Evolutionary conservation across 2,113 vertebrate genomes (phyloP).

Genomic region (Rostratula benghalensis): DNA sequence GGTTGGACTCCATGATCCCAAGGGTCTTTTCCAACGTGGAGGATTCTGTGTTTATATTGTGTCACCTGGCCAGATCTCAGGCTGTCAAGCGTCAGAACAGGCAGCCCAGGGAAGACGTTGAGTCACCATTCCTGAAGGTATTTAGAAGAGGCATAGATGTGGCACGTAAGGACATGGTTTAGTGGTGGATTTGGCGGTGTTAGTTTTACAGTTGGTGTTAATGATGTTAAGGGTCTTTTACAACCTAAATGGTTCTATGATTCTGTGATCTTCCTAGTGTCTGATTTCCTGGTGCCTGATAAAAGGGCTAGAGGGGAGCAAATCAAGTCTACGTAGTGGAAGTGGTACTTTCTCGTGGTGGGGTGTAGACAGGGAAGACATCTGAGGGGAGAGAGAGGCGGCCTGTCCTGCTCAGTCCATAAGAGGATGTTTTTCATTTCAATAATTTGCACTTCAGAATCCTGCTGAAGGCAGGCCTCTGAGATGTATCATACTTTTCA

Average conservation of each 20-base stretch:
- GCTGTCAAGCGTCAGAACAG: not conserved
- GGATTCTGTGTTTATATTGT: not conserved
- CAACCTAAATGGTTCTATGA: not conserved
- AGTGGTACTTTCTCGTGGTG: not conserved
- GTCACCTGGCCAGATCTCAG: not conserved
- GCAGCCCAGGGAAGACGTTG: not conserved
- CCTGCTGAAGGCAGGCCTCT: not conserved
- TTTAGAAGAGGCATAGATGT: not conserved
- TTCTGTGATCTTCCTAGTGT: not conserved
- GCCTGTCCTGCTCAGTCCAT: not conserved
- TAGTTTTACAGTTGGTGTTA: not conserved
- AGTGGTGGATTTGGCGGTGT: not conserved
- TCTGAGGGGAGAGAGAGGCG: not conserved
- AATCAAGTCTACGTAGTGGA: rapidly evolving
- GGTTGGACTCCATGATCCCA: too few species aligned
- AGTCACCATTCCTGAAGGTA: not conserved
- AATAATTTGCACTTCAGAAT: not conserved
- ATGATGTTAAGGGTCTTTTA: not conserved
- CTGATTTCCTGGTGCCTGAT: not conserved
- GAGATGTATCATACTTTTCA: not conserved
- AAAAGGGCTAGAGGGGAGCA: not conserved
- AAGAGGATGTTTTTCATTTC: not conserved
- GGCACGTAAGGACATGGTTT: not conserved
- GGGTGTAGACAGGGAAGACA: not conserved
- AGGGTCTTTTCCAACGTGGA: too few species aligned